Base-by-base conservation (phyloP, 2,113 vertebrate species). In the Trogon surrucura region DNA sequence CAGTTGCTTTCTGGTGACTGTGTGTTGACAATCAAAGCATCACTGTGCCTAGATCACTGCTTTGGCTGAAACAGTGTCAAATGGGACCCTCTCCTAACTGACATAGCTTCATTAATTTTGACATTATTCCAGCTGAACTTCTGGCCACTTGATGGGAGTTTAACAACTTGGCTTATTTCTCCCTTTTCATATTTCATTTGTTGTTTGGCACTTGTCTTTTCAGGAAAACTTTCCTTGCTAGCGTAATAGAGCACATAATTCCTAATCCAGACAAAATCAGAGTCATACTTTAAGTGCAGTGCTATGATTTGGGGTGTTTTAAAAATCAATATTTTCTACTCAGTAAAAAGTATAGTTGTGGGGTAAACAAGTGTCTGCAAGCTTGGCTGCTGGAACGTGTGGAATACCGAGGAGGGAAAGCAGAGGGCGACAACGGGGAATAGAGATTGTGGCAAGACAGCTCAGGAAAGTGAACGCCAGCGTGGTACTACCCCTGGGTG, bases 401-500 rank as follows among this genome's bases (percentile, higher is more conserved):
- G 34, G 18, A 85, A 23, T 50, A n/a, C 9, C 1, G 2, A 10
- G 1, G 1, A 14, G 18, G 25, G 18, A 34, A 45, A 65, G 21
- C 38, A n/a, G 27, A 72, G 85, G 19, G 23, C 1, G 1, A 16
- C 56, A 80, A 5, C 0, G 2, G 30, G 12, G 18, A 67, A 22
- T 32, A 51, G 56, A 45, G 25, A 6, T 88, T 73, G 17, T 84
- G 56, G 29, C 2, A 6, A 56, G 53, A 45, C 19, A 72, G 4
- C 0, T 0, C 3, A 21, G 69, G 13, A 34, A 56, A 34, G 27
- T 65, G 56, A 74, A 58, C 38, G 44, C 32, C 21, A 36, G 38
- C 0, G 0, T 79, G 0, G 1, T 56, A 2, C 21, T 51, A 1
- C 11, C 4, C 41, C 32, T 32, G 18, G 21, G 21, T 84, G 30